Evolutionary conservation across 2,888 invertebrate genomes (phyloP).

Genomic region (Parasteatoda lunata): DNA sequence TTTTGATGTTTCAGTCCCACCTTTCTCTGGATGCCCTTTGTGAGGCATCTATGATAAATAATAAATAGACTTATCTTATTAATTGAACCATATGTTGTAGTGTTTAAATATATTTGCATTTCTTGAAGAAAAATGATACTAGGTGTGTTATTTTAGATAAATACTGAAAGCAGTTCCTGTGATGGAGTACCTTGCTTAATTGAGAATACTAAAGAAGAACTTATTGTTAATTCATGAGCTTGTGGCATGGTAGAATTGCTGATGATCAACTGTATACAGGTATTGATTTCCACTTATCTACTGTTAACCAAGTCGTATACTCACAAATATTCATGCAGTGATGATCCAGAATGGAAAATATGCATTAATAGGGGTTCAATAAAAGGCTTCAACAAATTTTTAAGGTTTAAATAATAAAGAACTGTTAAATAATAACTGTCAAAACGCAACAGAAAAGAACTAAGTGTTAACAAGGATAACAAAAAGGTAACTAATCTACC

Average conservation of each 20-base stretch:
- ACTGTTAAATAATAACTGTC: too few relatives aligned
- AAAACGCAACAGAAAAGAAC: too few relatives aligned
- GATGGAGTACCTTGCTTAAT: slow-evolving; percentile 31
- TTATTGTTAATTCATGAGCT: slow-evolving; percentile 45
- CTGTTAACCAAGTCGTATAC: too few relatives aligned
- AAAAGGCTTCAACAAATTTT: too few relatives aligned
- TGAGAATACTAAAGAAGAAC: slow-evolving; percentile 48
- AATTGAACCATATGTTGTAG: neutral
- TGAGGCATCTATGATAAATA: too few relatives aligned
- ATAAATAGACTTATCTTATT: too few relatives aligned
- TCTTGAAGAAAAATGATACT: neutral
- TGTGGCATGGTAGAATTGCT: slow-evolving; percentile 31
- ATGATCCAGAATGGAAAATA: too few relatives aligned
- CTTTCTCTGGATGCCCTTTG: neutral
- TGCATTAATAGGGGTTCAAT: too few relatives aligned
- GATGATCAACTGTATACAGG: slow-evolving; percentile 47
- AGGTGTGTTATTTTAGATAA: slow-evolving; percentile 45
- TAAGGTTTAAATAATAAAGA: too few relatives aligned
- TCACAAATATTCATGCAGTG: too few relatives aligned
- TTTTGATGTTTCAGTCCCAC: neutral
- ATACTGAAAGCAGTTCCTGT: slow-evolving; percentile 22
- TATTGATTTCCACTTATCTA: neutral
- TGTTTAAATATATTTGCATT: neutral
- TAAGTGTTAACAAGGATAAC: too few relatives aligned
- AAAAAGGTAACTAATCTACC: too few relatives aligned